A percentile compares a stretch with the other conserved stretches of the same genome.
phyloP scores from a whole-genome alignment of 2,797 vertebrate species.

The Eulemur mongoz region DNA sequence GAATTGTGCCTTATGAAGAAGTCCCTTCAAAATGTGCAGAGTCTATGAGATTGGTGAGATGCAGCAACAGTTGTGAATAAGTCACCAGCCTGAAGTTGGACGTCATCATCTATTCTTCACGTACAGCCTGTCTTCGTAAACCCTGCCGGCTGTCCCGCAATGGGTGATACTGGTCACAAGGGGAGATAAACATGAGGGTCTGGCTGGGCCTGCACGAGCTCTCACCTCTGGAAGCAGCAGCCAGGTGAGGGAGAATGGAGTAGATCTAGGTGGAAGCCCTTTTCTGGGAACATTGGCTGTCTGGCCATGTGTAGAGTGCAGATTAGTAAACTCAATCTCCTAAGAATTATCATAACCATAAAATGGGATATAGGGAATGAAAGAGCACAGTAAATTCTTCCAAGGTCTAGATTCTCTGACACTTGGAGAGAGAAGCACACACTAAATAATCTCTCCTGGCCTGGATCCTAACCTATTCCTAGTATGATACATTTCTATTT shows the following conservation, averaged over 20 bases:
- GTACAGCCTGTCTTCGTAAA: not conserved
- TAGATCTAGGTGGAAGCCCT: not conserved
- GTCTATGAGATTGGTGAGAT: not conserved
- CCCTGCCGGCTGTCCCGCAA: not conserved
- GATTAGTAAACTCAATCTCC: not conserved
- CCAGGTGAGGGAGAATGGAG: not conserved
- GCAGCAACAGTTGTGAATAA: not conserved
- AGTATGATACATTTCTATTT: not conserved
- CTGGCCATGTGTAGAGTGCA: not conserved
- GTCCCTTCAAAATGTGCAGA: not conserved
- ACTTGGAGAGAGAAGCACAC: not conserved
- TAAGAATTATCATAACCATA: not conserved
- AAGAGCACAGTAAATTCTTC: conserved; percentile 1
- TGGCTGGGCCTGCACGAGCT: not conserved
- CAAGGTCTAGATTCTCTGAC: not conserved
- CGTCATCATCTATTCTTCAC: not conserved
- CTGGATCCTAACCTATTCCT: not conserved
- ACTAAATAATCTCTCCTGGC: not conserved
- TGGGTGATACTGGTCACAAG: not conserved
- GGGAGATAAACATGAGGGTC: not conserved
- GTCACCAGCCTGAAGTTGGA: not conserved
- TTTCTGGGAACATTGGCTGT: not conserved
- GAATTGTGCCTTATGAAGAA: not conserved
- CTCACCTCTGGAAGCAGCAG: not conserved
- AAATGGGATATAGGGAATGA: not conserved